Base-by-base conservation (phyloP, 2,888 invertebrate species). In the Pollenia amentaria region DNA sequence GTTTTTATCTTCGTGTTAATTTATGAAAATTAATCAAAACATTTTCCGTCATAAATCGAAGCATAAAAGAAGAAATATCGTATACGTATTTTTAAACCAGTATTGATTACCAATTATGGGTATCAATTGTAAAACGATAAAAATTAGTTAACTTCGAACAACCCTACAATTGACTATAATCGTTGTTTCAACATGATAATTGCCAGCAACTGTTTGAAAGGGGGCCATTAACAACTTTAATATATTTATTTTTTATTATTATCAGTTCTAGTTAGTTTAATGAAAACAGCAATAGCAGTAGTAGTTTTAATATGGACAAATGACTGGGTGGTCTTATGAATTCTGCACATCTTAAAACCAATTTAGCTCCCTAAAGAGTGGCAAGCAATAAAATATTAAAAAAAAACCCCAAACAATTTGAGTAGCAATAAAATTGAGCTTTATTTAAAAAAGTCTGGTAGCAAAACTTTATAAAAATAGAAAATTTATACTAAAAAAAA, bases 101-200 rank as follows among this genome's bases (percentile, higher is more conserved):
- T 83, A 77, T 87, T 76, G 80, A 76, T 83, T 83, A 76, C 72
- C 76, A 79, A 77, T 80, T 84, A 72, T 57, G 64, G 38, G 70
- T 76, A 70, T 80, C 79, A 83, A 83, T 83, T 79, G 76, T 72
- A 60, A 72, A 83, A 42, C 70, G 65, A 83, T 83, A 76, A 76
- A 60, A 72, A 60, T 83, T 82, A 64, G 67, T 70, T 83, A 60
- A 57, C 72, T 53, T 60, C n/a, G 67, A 64, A 51, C 60, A 75
- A 62, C 46, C 60, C 67, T 46, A 53, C 67, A 77, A 60, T 81
- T 69, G 75, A 29, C 42, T 42, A 78, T 75, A 82, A 78, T 75
- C 78, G 78, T 77, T 73, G 72, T 77, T 78, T 72, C 62, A 82
- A 85, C 76, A 85, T 53, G 72, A 83, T 80, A 86, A 83, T 86